phyloP scores from a whole-genome alignment of 2,888 invertebrate genomes.

The Aspidapion aeneum region DNA sequence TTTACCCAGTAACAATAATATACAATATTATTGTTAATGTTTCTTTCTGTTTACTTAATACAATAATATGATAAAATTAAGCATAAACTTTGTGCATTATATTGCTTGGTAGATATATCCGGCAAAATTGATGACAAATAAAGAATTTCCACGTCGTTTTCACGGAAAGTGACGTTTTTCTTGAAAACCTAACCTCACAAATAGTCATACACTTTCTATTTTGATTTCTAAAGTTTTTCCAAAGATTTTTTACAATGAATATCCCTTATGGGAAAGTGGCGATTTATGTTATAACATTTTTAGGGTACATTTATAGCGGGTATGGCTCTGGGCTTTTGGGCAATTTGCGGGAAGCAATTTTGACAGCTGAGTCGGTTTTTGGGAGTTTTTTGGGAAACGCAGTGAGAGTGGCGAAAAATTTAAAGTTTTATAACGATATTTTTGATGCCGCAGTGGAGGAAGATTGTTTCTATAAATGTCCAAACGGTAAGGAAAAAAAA shows the following conservation, averaged over 20 bases:
- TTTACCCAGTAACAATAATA: too few relatives aligned
- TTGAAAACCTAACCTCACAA: conserved; percentile 8
- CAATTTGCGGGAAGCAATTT: conserved; percentile 74
- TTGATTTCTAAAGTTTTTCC: not conserved
- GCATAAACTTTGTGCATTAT: too few relatives aligned
- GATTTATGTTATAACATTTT: conserved; percentile 71
- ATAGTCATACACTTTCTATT: not conserved
- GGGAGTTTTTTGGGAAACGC: conserved; percentile 73
- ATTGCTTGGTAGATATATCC: too few relatives aligned
- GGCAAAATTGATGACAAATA: too few relatives aligned
- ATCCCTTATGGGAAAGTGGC: conserved; percentile 71
- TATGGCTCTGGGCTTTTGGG: conserved; percentile 71
- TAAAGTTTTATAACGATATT: conserved; percentile 73
- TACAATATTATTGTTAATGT: too few relatives aligned
- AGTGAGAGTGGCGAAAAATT: conserved; percentile 68
- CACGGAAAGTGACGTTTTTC: not conserved
- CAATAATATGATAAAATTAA: too few relatives aligned
- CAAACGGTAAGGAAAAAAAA: conserved; percentile 54
- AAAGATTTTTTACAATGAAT: conserved; percentile 56
- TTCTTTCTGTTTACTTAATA: too few relatives aligned
- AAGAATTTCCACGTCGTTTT: not conserved
- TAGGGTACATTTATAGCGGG: conserved; percentile 77
- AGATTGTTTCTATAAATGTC: conserved; percentile 73
- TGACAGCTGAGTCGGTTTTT: conserved; percentile 76
- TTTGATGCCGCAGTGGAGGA: conserved; percentile 85